phyloP scores from a whole-genome alignment of 1,140 invertebrate species.

The Cotesia chilonis region DNA sequence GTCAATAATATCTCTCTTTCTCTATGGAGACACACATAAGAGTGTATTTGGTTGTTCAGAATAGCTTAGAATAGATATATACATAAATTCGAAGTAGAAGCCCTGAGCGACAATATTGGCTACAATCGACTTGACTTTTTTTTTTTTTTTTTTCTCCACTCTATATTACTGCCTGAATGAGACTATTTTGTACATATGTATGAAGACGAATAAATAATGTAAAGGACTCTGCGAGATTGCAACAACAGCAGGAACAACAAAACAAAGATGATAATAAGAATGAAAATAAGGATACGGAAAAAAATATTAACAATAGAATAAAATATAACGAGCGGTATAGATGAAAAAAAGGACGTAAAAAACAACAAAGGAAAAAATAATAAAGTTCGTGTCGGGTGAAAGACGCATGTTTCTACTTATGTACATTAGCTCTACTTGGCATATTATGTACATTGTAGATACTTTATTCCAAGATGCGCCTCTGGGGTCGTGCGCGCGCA shows the following conservation, averaged over 20 bases:
- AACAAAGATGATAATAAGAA: too few relatives aligned
- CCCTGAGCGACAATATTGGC: constrained; percentile 23
- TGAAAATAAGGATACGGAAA: background rate
- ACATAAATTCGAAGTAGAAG: background rate
- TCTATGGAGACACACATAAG: too few relatives aligned
- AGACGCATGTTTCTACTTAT: constrained; percentile 17
- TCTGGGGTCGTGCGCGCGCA: constrained; percentile 37
- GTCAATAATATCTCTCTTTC: too few relatives aligned
- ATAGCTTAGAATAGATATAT: too few relatives aligned
- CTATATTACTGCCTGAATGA: background rate
- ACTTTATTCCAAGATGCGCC: constrained; percentile 3
- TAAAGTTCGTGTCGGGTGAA: background rate
- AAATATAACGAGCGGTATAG: background rate
- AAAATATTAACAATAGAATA: background rate
- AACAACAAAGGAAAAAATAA: background rate
- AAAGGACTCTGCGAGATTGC: too few relatives aligned
- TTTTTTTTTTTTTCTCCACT: background rate
- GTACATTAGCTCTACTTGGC: too few relatives aligned
- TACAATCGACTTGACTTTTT: constrained; percentile 15
- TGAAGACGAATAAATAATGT: too few relatives aligned
- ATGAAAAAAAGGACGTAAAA: background rate
- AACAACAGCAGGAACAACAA: too few relatives aligned
- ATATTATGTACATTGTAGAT: background rate
- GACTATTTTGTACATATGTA: background rate
- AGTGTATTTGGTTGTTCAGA: background rate